Percentiles rank a stretch among this genome's conserved stretches.
phyloP scores from a whole-genome alignment of 30 jellyfish, hydroid and myxozoan genomes.

The Turritopsis rubra region DNA sequence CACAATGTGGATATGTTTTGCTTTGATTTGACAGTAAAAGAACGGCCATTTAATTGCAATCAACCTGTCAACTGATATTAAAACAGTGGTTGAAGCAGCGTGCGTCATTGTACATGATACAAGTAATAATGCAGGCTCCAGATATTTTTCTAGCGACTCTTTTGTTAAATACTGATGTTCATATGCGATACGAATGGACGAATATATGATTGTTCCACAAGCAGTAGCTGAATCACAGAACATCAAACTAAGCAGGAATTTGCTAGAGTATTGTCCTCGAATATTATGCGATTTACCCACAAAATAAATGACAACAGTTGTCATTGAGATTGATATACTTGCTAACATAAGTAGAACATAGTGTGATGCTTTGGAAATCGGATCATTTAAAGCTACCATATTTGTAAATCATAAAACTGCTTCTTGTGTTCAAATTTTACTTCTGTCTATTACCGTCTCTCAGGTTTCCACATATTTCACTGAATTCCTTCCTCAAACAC shows the following conservation, averaged over 20 bases:
- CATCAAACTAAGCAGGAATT: neutral
- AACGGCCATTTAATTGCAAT: slow-evolving; percentile 8
- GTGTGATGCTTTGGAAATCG: slow-evolving; percentile 1
- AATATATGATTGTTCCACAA: slow-evolving; percentile 6
- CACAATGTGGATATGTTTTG: neutral
- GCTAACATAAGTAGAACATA: neutral
- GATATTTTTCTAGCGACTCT: neutral
- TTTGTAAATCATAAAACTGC: neutral
- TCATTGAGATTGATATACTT: neutral
- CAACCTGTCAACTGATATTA: neutral
- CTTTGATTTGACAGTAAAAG: neutral
- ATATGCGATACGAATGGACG: neutral
- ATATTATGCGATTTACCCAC: neutral
- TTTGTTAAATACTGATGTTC: neutral
- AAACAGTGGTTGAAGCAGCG: neutral
- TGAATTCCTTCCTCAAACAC: neutral
- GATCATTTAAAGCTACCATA: slow-evolving; percentile 5
- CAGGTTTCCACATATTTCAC: neutral
- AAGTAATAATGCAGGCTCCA: neutral
- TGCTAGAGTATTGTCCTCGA: slow-evolving; percentile 7
- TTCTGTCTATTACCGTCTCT: neutral
- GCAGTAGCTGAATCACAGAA: slow-evolving; percentile 2
- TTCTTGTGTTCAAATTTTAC: neutral
- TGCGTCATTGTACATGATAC: slow-evolving; percentile 8
- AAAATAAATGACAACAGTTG: neutral